phyloP scores from a whole-genome alignment of 1,140 invertebrate genomes.

The Drosophila bifasciata region DNA sequence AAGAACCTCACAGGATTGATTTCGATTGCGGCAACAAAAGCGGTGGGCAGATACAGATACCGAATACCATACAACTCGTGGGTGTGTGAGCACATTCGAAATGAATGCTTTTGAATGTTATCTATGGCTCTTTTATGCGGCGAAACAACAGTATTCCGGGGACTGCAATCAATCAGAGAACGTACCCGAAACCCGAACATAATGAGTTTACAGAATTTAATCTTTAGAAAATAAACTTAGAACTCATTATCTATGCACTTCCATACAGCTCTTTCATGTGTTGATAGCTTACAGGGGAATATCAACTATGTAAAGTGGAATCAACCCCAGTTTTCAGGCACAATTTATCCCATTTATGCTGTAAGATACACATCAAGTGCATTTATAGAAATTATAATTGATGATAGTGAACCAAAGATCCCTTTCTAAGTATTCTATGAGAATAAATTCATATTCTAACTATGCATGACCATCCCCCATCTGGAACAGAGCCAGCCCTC shows the following conservation, averaged over 20 bases:
- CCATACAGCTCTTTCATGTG: no score
- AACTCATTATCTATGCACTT: background rate
- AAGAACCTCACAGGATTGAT: conserved; percentile 25
- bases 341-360: no score
- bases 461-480: no score
- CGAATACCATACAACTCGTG: conserved; percentile 10
- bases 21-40: background rate
- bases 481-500: no score
- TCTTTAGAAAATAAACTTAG: conserved; percentile 10
- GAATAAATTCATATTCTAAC: no score
- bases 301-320: no score
- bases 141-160: background rate
- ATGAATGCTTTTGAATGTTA: conserved; percentile 9
- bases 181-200: background rate
- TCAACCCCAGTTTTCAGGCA: no score
- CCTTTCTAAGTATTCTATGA: no score
- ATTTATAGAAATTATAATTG: no score
- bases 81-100: background rate
- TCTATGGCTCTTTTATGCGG: conserved; percentile 1
- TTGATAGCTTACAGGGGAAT: background rate
- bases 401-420: no score
- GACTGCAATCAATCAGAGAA: conserved; percentile 12
- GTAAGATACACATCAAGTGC: no score
- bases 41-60: no score
- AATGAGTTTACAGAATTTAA: conserved; percentile 29